Conservation (phyloP, 2,888 invertebrate genomes). For the Heteromurus nitidus region DNA sequence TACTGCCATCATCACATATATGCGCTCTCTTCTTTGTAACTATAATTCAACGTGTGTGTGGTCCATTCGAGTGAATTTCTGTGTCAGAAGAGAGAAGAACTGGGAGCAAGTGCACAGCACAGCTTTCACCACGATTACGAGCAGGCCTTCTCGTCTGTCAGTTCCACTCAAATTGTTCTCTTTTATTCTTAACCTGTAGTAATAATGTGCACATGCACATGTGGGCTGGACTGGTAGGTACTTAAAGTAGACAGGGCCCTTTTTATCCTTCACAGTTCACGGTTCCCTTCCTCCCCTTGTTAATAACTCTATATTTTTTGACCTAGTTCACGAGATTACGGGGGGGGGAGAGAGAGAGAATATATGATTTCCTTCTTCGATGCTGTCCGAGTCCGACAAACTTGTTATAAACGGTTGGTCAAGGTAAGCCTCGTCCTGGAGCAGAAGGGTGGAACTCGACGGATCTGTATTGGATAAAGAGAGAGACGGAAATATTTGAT, state of each 20-base stretch:
- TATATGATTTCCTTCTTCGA: no score
- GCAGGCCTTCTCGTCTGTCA: conserved; percentile 14
- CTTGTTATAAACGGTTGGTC: no score
- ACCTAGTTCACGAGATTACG: conserved; percentile 12
- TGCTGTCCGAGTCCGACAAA: no score
- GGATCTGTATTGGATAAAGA: neutral
- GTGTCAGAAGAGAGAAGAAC: neutral
- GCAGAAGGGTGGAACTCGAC: no score
- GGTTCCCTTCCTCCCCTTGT: neutral
- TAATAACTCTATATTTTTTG: conserved; percentile 1
- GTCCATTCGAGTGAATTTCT: neutral
- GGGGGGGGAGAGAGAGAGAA: no score
- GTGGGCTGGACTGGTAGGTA: no score
- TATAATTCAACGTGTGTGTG: no score
- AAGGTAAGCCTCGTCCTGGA: no score
- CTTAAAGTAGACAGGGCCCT: neutral
- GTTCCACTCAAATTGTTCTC: neutral
- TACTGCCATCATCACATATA: no score
- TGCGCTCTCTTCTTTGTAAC: no score
- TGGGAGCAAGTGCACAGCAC: conserved; percentile 3
- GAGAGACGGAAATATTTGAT: no score
- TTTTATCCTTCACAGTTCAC: conserved; percentile 10
- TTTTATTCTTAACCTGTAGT: neutral
- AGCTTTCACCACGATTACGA: conserved; percentile 1
- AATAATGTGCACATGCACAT: neutral